These are phyloP conservation scores for Stichopus horrens DNA, from an alignment of 53 echinoderm and acorn worm species.

Conservation along the genomic window DNA sequence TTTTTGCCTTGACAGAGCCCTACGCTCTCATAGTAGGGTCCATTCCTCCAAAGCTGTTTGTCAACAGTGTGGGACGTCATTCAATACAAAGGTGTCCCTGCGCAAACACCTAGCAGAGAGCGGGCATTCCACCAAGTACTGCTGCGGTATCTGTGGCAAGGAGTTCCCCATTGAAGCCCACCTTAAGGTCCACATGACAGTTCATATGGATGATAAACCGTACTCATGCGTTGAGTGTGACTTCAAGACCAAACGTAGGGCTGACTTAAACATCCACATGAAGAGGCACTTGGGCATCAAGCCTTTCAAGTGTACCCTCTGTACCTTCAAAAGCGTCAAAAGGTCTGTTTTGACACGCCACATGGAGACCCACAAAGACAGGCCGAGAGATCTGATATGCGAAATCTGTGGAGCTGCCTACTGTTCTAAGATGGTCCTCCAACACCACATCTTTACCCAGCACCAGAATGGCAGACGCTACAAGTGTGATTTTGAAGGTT, in stretches of 20 bases:
- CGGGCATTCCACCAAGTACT: slow-evolving; percentile 41
- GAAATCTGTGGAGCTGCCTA: slow-evolving; percentile 67
- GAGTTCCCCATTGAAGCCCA: slow-evolving; percentile 55
- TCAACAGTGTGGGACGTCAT: slow-evolving; percentile 28
- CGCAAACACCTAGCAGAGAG: slow-evolving; percentile 34
- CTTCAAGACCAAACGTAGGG: slow-evolving; percentile 56
- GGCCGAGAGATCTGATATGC: slow-evolving; percentile 65
- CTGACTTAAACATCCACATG: slow-evolving; percentile 79
- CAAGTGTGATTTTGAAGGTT: slow-evolving; percentile 66
- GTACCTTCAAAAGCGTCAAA: slow-evolving; percentile 66
- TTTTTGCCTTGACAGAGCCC: slow-evolving; percentile 26
- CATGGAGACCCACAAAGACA: slow-evolving; percentile 65
- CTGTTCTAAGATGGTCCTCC: slow-evolving; percentile 61
- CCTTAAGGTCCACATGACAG: slow-evolving; percentile 46
- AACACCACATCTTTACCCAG: slow-evolving; percentile 69
- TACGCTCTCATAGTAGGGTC: slow-evolving; percentile 25
- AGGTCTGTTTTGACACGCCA: slow-evolving; percentile 67
- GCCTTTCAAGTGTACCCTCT: slow-evolving; percentile 74
- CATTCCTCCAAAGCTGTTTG: slow-evolving; percentile 17
- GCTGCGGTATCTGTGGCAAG: slow-evolving; percentile 51
- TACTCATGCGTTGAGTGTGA: slow-evolving; percentile 70
- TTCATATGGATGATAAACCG: slow-evolving; percentile 59
- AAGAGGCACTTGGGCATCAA: slow-evolving; percentile 88
- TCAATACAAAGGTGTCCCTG: slow-evolving; percentile 45
- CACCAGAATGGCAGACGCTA: slow-evolving; percentile 60